Evolutionary conservation across 23 tunicate species (phyloP).

Genomic region (Clavelina lepadiformis): DNA sequence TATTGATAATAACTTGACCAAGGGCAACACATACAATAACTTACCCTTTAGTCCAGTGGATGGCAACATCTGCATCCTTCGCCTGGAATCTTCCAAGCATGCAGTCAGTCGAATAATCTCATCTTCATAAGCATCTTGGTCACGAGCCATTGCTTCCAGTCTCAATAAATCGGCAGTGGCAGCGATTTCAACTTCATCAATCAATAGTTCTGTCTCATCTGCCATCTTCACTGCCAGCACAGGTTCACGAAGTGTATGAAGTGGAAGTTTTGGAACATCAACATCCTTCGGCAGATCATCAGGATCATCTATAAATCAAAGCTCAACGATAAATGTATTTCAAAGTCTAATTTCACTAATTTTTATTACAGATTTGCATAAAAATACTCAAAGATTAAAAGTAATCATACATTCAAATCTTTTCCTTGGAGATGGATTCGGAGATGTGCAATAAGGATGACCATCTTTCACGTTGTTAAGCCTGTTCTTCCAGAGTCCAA

Average conservation of each 20-base stretch:
- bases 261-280: constrained; percentile 43
- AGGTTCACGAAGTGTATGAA: constrained; percentile 30
- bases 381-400: too few relatives aligned
- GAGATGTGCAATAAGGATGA: constrained; percentile 49
- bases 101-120: constrained; percentile 34
- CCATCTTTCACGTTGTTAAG: constrained; percentile 14
- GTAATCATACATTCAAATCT: constrained; percentile 15
- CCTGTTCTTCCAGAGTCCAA: constrained; percentile 27
- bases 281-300: neutral
- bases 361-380: too few relatives aligned
- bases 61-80: constrained; percentile 18
- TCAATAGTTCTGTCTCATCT: constrained; percentile 25
- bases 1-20: neutral
- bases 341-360: neutral
- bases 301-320: constrained; percentile 4
- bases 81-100: constrained; percentile 19
- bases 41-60: constrained; percentile 7
- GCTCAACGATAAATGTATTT: neutral
- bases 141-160: constrained; percentile 43
- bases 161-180: constrained; percentile 42
- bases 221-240: constrained; percentile 24
- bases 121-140: constrained; percentile 46
- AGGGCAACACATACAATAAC: neutral
- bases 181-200: constrained; percentile 54
- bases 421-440: constrained; percentile 55